phyloP scores from a whole-genome alignment of 2,888 invertebrate species.

The Luffia ferchaultella region DNA sequence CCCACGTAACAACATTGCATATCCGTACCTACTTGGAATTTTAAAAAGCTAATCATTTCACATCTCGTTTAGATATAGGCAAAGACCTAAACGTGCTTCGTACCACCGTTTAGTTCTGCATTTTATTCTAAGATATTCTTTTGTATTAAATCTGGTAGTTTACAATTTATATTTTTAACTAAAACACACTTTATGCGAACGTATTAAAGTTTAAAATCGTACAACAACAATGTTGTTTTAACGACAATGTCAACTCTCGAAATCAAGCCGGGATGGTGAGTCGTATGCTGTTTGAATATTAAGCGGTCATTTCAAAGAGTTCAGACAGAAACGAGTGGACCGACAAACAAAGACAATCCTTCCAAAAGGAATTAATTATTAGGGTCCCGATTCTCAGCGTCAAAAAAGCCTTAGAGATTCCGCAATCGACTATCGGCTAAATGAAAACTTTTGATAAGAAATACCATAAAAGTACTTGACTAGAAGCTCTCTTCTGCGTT shows the following conservation, averaged over 20 bases:
- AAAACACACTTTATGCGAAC: background rate
- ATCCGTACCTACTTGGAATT: too few species aligned
- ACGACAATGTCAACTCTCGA: background rate
- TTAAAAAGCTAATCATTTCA: too few species aligned
- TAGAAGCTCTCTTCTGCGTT: too few species aligned
- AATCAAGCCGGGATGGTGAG: slow-evolving; percentile 45
- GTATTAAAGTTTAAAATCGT: background rate
- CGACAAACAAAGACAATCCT: slow-evolving; percentile 24
- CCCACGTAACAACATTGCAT: too few species aligned
- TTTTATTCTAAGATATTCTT: background rate
- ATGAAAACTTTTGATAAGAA: too few species aligned
- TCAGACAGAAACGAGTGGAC: slow-evolving; percentile 23
- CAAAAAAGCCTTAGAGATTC: slow-evolving; percentile 26
- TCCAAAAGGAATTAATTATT: background rate
- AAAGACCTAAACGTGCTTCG: background rate
- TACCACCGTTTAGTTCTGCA: background rate
- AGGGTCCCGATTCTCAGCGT: slow-evolving; percentile 11
- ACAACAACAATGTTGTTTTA: background rate
- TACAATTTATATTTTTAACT: background rate
- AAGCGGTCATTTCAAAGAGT: slow-evolving; percentile 33
- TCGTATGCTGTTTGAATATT: slow-evolving; percentile 57
- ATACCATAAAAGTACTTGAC: too few species aligned
- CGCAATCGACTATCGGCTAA: too few species aligned
- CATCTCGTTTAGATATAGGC: background rate
- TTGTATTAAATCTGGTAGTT: background rate